These are phyloP conservation scores for Oscheius sp. DNA, from an alignment of 2,888 invertebrate species.

Conservation along the genomic window DNA sequence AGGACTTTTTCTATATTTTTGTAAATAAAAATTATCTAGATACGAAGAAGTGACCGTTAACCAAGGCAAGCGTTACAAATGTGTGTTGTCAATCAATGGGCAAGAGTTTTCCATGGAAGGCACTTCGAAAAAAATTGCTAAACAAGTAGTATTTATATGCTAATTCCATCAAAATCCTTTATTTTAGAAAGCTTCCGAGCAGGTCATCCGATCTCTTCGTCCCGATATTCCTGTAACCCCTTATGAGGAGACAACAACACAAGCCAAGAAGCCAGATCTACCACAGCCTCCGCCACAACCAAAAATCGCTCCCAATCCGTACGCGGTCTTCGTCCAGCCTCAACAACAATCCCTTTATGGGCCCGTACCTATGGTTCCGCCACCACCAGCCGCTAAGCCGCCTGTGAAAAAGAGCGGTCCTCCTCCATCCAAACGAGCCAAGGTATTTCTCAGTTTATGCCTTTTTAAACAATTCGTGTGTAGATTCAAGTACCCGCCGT, in stretches of 20 bases:
- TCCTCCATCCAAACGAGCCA: constrained; percentile 14
- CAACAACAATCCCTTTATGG: background rate
- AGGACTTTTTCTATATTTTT: constrained; percentile 3
- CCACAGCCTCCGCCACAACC: constrained; percentile 1
- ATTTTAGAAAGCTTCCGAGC: constrained; percentile 43
- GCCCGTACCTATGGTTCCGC: background rate
- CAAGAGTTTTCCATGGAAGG: constrained; percentile 40
- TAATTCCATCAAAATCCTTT: too few relatives aligned
- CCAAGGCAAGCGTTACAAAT: constrained; percentile 40
- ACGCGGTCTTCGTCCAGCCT: background rate
- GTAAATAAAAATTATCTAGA: background rate
- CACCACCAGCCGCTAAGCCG: too few relatives aligned
- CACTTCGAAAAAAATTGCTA: constrained; percentile 47
- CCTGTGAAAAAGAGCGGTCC: constrained; percentile 2
- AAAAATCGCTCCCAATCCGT: background rate
- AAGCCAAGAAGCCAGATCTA: constrained; percentile 17
- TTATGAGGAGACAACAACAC: constrained; percentile 38
- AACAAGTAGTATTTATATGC: constrained; percentile 33
- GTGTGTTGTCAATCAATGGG: constrained; percentile 40
- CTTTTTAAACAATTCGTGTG: background rate
- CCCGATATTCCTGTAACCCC: constrained; percentile 48
- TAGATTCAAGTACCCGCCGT: constrained; percentile 41
- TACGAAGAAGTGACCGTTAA: constrained; percentile 12
- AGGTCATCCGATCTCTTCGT: constrained; percentile 42
- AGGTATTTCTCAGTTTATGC: background rate